A percentile compares a stretch with the other conserved stretches of the same genome.
phyloP scores from a whole-genome alignment of 2,888 invertebrate species.

The Polia nebulosa region DNA sequence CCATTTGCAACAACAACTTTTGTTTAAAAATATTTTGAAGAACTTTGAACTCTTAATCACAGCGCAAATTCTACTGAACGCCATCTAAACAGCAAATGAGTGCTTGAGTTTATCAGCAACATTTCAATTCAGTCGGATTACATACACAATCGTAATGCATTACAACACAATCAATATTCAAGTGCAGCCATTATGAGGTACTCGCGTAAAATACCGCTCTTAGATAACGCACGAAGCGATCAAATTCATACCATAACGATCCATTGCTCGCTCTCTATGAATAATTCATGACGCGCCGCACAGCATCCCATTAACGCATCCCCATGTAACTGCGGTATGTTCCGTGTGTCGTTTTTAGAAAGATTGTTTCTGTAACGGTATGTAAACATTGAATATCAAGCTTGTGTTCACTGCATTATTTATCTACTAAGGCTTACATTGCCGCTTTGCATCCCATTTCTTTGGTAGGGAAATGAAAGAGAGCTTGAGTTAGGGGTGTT shows the following conservation, averaged over 20 bases:
- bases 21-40: not conserved
- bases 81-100: not conserved
- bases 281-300: conserved; percentile 55
- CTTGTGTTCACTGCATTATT: conserved; percentile 59
- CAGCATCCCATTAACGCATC: conserved; percentile 61
- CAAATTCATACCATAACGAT: conserved; percentile 57
- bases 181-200: conserved; percentile 43
- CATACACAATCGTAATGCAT: conserved; percentile 13
- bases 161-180: conserved; percentile 35
- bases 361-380: conserved; percentile 55
- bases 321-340: conserved; percentile 54
- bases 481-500: not conserved
- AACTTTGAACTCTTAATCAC: not conserved
- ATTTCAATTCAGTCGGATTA: not conserved
- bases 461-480: conserved; percentile 17
- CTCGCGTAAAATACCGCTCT: conserved; percentile 57
- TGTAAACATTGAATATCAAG: conserved; percentile 64
- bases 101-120: not conserved
- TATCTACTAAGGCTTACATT: conserved; percentile 34
- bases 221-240: conserved; percentile 57
- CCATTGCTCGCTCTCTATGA: conserved; percentile 60
- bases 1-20: not conserved
- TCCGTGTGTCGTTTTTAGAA: conserved; percentile 50
- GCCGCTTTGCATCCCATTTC: conserved; percentile 24
- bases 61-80: not conserved